phyloP scores from a whole-genome alignment of 2,797 vertebrate genomes.

The Phoeniculus purpureus region DNA sequence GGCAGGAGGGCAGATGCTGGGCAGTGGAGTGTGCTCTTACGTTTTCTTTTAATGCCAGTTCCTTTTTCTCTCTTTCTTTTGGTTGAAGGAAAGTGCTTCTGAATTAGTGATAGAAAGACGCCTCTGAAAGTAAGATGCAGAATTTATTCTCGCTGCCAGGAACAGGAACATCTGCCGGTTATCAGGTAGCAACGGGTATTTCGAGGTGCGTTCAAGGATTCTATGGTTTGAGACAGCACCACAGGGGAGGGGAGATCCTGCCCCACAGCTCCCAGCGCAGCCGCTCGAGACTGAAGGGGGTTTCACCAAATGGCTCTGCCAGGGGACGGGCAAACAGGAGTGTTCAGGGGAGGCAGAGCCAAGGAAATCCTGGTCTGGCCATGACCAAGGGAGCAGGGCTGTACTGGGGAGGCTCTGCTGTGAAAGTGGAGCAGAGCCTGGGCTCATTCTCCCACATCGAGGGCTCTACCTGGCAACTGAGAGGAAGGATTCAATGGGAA shows the following conservation, averaged over 20 bases:
- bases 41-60: conserved; percentile 90
- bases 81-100: conserved; percentile 95
- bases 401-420: background rate
- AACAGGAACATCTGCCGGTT: background rate
- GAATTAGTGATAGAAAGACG: conserved; percentile 94
- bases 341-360: background rate
- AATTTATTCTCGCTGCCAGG: conserved; percentile 61
- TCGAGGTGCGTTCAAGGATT: no score
- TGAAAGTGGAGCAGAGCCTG: background rate
- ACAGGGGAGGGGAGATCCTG: background rate
- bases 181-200: background rate
- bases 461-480: background rate
- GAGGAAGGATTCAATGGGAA: background rate
- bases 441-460: background rate
- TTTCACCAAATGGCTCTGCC: background rate
- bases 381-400: accelerated
- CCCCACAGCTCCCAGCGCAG: background rate
- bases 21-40: conserved; percentile 80
- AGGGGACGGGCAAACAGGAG: accelerated
- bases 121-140: conserved; percentile 83
- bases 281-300: background rate
- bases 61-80: conserved; percentile 92
- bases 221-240: background rate
- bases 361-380: background rate
- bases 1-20: conserved; percentile 21